Base-by-base conservation (phyloP, 2,797 vertebrate species). In the Liparis tanakae region DNA sequence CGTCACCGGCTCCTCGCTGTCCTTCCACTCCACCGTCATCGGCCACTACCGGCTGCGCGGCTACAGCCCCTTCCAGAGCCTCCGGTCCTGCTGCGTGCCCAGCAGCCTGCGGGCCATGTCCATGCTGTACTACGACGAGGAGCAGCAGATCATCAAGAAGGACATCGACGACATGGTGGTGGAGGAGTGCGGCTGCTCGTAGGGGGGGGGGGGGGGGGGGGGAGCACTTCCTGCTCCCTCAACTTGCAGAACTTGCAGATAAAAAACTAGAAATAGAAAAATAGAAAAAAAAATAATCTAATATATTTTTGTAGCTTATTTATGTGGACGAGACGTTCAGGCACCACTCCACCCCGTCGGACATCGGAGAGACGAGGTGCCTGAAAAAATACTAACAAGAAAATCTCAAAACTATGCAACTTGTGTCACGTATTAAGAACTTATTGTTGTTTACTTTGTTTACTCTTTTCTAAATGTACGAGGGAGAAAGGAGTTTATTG, bases 81-180 rank as follows among this genome's bases (percentile, higher is more conserved):
- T 99, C 93, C 94, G 96, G 87, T 99, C 98, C 0, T 99, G 98
- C 81, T 99, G 98, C 30, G 97, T 99, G 57, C 98, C 98, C 74
- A 99, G 97, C 10, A 96, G 97, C 88, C 95, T 99, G 83, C 94
- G 98, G 20, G 97, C 98, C 79, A 99, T 99, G 98, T 99, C 97
- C 86, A 99, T 99, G 98, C 93, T 99, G 34, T 99, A 99, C 92
- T 99, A 99, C 4, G 97, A 99, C 0, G 97, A 99, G 65, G 97
- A 97, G 85, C 97, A 99, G 74, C 99, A 98, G 92, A 99, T 99
- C 85, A 97, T 99, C 84, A 99, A 99, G 89, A 99, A 98, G 91
- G 98, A 99, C 95, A 98, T 99, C 85, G 96, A 96, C 91, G 96
- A 98, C 88, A 99, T 99, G 98, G 97, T 99, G 50, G 98, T 99